Conservation (phyloP, 1,140 invertebrate species). For the Mercenaria mercenaria region DNA sequence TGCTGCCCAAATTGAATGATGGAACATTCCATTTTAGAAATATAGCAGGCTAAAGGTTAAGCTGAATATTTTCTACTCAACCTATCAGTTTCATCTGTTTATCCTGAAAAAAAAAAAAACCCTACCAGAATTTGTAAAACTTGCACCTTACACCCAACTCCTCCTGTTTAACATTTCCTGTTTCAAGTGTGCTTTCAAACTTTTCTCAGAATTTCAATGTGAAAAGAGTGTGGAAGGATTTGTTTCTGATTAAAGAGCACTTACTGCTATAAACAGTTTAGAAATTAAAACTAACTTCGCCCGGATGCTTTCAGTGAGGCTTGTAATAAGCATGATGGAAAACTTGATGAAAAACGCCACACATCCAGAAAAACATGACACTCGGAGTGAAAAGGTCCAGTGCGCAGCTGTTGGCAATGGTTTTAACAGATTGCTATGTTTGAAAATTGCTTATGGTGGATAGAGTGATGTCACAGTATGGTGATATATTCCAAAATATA, state of each 20-base stretch:
- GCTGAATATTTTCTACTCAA: not conserved
- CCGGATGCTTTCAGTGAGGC: constrained; percentile 19
- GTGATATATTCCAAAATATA: not conserved
- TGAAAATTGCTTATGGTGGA: not conserved
- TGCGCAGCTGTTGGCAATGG: not conserved
- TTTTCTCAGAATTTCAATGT: not conserved
- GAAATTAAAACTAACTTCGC: constrained; percentile 17
- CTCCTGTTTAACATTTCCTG: not conserved
- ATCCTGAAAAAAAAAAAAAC: too few relatives aligned
- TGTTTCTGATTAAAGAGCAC: constrained; percentile 36
- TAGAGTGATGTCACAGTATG: not conserved
- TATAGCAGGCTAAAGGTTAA: too few relatives aligned
- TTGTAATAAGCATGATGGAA: not conserved
- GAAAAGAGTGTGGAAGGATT: not conserved
- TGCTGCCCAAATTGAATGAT: too few relatives aligned
- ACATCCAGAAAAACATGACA: not conserved
- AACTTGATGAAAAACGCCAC: too few relatives aligned
- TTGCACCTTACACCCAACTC: not conserved
- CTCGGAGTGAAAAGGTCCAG: not conserved
- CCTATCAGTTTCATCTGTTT: not conserved
- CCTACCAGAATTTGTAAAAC: not conserved
- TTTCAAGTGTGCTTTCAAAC: not conserved
- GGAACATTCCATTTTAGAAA: too few relatives aligned
- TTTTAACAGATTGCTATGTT: not conserved
- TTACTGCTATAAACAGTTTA: not conserved